Percentiles rank a stretch among this genome's conserved stretches.
Conservation (phyloP, 1,140 invertebrate species). For the Helicoverpa armigera region DNA sequence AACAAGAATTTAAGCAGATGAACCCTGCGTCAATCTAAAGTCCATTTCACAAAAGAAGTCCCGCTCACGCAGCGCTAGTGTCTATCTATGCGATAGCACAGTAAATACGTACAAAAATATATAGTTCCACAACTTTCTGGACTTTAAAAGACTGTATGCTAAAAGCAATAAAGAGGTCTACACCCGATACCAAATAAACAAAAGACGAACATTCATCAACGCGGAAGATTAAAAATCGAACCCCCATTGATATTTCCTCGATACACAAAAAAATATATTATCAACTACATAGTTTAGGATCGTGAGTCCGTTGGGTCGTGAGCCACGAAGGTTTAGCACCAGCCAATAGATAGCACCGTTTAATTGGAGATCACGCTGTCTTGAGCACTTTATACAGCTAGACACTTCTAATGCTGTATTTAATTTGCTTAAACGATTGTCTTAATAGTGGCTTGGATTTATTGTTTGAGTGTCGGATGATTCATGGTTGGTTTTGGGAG, state of each 20-base stretch:
- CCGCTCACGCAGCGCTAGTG: no score
- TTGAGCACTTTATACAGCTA: conserved; percentile 31
- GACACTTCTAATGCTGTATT: conserved; percentile 25
- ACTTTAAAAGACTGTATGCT: no score
- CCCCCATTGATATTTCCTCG: conserved; percentile 17
- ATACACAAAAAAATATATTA: conserved; percentile 25
- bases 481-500: not conserved
- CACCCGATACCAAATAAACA: not conserved
- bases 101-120: no score
- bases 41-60: no score
- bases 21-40: no score
- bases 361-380: conserved; percentile 38
- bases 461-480: conserved; percentile 8
- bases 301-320: conserved; percentile 25
- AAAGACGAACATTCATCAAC: not conserved
- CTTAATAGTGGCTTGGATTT: not conserved
- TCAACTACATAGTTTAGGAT: conserved; percentile 7
- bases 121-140: no score
- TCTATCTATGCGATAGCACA: no score
- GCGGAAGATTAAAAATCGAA: not conserved
- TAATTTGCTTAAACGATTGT: conserved; percentile 21
- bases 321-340: conserved; percentile 32
- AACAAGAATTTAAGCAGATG: no score
- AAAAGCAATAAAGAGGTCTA: no score
- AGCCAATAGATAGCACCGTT: conserved; percentile 28